Percentiles rank a stretch among this genome's conserved stretches.
Evolutionary conservation across 2,888 invertebrate species (phyloP).

Genomic region (Laothoe populi): DNA sequence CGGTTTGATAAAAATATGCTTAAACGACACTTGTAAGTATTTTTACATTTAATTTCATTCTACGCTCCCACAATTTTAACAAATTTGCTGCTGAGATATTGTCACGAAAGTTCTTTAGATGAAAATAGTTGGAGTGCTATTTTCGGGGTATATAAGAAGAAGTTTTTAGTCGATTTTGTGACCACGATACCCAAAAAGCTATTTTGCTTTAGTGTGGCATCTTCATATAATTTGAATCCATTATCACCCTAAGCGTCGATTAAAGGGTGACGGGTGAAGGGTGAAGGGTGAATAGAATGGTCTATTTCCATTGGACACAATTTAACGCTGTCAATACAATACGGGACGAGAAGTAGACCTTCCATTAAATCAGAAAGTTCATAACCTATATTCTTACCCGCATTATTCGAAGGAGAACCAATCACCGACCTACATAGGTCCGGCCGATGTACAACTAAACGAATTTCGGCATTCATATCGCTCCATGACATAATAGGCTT

Average conservation of each 20-base stretch:
- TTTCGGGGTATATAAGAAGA: too few relatives aligned
- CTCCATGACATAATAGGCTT: slow-evolving; percentile 30
- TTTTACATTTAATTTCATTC: too few relatives aligned
- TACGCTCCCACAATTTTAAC: neutral
- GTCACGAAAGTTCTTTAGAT: too few relatives aligned
- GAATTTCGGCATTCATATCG: slow-evolving; percentile 59
- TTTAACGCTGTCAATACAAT: slow-evolving; percentile 23
- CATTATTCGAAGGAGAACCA: slow-evolving; percentile 71
- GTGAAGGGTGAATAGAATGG: too few relatives aligned
- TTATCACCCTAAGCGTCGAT: neutral
- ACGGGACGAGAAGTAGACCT: slow-evolving; percentile 65
- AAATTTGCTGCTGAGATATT: neutral
- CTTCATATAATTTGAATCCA: neutral
- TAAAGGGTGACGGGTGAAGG: slow-evolving; percentile 26
- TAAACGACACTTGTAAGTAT: slow-evolving; percentile 8
- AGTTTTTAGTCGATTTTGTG: too few relatives aligned
- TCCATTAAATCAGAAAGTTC: slow-evolving; percentile 80
- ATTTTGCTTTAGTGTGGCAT: neutral
- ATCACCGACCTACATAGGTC: slow-evolving; percentile 64
- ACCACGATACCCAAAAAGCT: neutral
- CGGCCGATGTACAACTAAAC: slow-evolving; percentile 54
- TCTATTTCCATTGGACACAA: slow-evolving; percentile 27
- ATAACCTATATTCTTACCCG: slow-evolving; percentile 72
- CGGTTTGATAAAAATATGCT: neutral
- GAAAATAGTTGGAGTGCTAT: too few relatives aligned